Conservation (phyloP, 2,113 vertebrate species). For the Chloropsis cyanopogon region DNA sequence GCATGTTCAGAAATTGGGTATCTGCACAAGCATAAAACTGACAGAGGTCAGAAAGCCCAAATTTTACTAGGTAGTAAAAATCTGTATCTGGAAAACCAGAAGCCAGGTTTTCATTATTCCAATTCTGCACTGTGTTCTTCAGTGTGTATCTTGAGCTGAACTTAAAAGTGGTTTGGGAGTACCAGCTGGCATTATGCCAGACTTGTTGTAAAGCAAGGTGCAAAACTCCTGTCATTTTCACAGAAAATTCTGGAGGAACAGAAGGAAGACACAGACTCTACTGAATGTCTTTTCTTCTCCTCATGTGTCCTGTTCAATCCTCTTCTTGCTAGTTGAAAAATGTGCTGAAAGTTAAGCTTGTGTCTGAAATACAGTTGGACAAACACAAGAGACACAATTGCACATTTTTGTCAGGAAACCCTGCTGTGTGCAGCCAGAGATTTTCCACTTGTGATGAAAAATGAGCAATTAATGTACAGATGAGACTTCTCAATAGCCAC, state of each 20-base stretch:
- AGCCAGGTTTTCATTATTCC: constrained; percentile 51
- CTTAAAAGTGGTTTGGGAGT: not conserved
- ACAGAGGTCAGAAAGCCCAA: constrained; percentile 37
- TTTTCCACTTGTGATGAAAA: constrained; percentile 27
- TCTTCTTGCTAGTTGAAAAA: not conserved
- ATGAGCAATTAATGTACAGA: constrained; percentile 25
- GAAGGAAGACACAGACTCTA: not conserved
- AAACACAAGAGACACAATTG: not conserved
- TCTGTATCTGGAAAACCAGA: constrained; percentile 42
- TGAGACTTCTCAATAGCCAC: not conserved
- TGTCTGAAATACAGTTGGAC: not conserved
- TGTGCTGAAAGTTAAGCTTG: constrained; percentile 22
- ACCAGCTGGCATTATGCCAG: not conserved
- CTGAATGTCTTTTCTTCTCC: not conserved
- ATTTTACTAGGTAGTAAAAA: constrained; percentile 52
- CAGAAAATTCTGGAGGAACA: not conserved
- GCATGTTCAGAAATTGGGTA: constrained; percentile 16
- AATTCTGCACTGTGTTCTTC: constrained; percentile 11
- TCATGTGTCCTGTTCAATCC: not conserved
- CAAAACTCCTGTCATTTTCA: not conserved
- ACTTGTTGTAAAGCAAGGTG: constrained; percentile 14
- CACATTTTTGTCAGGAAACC: constrained; percentile 31
- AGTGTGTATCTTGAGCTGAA: not conserved
- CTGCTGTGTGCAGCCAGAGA: not conserved
- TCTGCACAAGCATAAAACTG: constrained; percentile 51